Evolutionary conservation across 1,140 invertebrate species (phyloP), one percentile per base, ranked within the genome.

Genomic region (Bombyx mandarina): DNA sequence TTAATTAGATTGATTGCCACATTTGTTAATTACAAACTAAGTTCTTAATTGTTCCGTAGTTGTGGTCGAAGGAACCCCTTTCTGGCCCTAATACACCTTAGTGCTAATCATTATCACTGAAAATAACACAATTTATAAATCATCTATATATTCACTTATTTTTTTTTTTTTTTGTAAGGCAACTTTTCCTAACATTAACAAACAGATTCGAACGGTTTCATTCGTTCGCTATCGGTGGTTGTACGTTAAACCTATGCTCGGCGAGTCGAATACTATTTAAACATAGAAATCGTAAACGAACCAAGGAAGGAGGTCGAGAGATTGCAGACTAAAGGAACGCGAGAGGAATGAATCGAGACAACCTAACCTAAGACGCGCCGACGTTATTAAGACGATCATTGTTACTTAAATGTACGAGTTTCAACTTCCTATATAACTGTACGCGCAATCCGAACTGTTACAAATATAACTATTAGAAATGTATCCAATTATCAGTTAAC

Each of bases 1-100:
- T 86, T 85, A 85, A 72, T 79, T 83, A 87, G 77, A 84, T 49
- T 79, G 68, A 87, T 87, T 87, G 82, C 84, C 82, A 78, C 79
- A 73, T 72, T 80, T 77, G 66, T 77, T 75, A 67, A 82, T 87
- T 87, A 87, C 76, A 85, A 86, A 87, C 82, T 87, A 87, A 87
- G 77, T 83, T 83, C 68, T 82, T 78, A 79, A 84, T 85, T 82
- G 84, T 87, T 87, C 82, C 82, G 72, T 79, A 80, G 69, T 77
- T 75, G 73, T 77, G 81, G 60, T 62, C 66, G 45, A 45, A 35
- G 12, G 63, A 61, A 68, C 76, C 77, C 73, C 60, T 68, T 58
- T 69, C 72, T 35, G 26, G 26, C 26, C 26, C 26, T 73, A 74
- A 72, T 22, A 77, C 72, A 77, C 80, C 82, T 84, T 85, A 87